Conservation (phyloP, 30 jellyfish, hydroid and myxozoan genomes). For the Hydra vulgaris region DNA sequence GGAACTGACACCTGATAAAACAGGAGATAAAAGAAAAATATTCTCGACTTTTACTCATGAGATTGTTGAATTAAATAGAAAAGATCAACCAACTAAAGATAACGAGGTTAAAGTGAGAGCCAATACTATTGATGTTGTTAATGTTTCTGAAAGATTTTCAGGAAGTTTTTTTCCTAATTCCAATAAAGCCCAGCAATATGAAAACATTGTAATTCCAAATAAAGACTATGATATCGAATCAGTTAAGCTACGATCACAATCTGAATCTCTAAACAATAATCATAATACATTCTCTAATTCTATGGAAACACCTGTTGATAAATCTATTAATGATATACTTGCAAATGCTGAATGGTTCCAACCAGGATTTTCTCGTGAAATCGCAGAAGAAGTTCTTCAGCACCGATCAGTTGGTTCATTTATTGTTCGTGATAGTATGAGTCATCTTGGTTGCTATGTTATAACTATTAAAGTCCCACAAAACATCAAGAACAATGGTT, state of each 20-base stretch:
- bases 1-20: neutral
- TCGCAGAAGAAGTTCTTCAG: conserved; percentile 48
- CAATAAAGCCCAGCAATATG: neutral
- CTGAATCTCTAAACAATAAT: neutral
- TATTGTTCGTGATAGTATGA: conserved; percentile 68
- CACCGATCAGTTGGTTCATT: conserved; percentile 45
- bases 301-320: neutral
- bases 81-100: neutral
- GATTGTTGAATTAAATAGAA: neutral
- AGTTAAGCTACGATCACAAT: neutral
- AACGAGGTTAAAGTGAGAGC: neutral
- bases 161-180: neutral
- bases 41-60: neutral
- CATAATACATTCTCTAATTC: neutral
- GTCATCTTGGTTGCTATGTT: conserved; percentile 59
- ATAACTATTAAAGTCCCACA: conserved; percentile 48
- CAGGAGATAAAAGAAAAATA: too few relatives aligned
- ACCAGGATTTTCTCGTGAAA: conserved; percentile 39
- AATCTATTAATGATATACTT: conserved; percentile 10
- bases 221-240: neutral
- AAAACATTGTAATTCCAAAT: neutral
- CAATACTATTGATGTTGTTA: neutral
- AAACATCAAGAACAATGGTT: conserved; percentile 29
- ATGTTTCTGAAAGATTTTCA: neutral
- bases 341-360: conserved; percentile 23